Conservation (phyloP, 2,113 vertebrate species). For the Channa argus region DNA sequence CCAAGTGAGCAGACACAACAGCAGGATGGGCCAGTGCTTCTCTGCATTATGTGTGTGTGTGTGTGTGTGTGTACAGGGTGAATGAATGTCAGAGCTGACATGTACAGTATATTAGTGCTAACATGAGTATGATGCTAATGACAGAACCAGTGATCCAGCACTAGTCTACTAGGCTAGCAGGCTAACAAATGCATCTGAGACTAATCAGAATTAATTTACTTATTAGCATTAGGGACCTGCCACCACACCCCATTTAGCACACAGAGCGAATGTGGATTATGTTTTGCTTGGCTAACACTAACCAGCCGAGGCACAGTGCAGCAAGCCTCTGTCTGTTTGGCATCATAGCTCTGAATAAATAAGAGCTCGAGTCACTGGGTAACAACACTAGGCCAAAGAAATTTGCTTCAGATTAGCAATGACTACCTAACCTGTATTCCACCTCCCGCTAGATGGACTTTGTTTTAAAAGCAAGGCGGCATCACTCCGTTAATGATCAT, state of each 20-base stretch:
- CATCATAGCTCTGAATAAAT: constrained; percentile 17
- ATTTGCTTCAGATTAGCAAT: constrained; percentile 17
- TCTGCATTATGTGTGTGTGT: constrained; percentile 31
- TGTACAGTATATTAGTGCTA: constrained; percentile 38
- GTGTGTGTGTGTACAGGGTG: constrained; percentile 28
- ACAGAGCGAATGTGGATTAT: constrained; percentile 15
- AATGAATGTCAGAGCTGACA: constrained; percentile 45
- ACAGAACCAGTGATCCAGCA: constrained; percentile 54
- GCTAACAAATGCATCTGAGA: constrained; percentile 54
- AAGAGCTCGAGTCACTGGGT: background rate
- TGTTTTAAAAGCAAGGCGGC: too few relatives aligned
- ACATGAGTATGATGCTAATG: constrained; percentile 56
- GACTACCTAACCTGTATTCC: background rate
- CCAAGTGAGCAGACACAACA: constrained; percentile 64
- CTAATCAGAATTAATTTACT: constrained; percentile 53
- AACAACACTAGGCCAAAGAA: background rate
- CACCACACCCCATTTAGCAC: constrained; percentile 25
- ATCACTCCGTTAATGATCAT: too few relatives aligned
- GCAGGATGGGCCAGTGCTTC: constrained; percentile 17
- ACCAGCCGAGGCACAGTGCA: constrained; percentile 33
- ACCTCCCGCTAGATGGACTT: too few relatives aligned
- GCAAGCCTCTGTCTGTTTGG: constrained; percentile 24
- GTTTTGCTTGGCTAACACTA: constrained; percentile 20
- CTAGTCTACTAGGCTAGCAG: constrained; percentile 45
- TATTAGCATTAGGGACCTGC: constrained; percentile 46